Conservation (phyloP, 53 echinoderm and acorn worm species). For the Glandiceps talaboti region DNA sequence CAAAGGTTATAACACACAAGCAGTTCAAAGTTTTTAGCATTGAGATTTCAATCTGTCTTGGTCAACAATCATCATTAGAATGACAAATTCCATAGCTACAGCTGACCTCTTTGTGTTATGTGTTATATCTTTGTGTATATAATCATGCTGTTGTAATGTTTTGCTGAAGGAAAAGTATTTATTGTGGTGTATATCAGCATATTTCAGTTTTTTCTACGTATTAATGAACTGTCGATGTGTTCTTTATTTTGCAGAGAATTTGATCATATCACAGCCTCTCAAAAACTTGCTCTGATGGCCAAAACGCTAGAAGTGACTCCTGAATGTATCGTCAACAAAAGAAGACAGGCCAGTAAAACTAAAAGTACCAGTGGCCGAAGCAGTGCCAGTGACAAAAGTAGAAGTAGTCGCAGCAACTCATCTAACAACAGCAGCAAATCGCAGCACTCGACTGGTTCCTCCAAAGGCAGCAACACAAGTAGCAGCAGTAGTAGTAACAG, state of each 20-base stretch:
- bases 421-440: neutral
- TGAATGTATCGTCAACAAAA: conserved; percentile 5
- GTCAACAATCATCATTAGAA: too few relatives aligned
- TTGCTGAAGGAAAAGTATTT: too few relatives aligned
- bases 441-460: neutral
- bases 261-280: conserved; percentile 13
- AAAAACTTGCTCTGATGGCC: conserved; percentile 44
- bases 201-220: too few relatives aligned
- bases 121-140: too few relatives aligned
- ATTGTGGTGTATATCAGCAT: too few relatives aligned
- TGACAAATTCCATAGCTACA: too few relatives aligned
- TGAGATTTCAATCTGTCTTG: too few relatives aligned
- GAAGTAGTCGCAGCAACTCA: conserved; percentile 2
- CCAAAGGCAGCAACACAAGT: neutral
- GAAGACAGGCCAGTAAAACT: neutral
- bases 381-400: neutral
- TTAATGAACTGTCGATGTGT: too few relatives aligned
- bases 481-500: neutral
- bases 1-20: too few relatives aligned
- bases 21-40: too few relatives aligned
- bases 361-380: neutral
- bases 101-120: too few relatives aligned
- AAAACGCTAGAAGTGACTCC: conserved; percentile 37
- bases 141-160: too few relatives aligned
- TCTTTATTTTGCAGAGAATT: neutral